phyloP scores from a whole-genome alignment of 2,797 vertebrate species.

The Sebastolobus alascanus region DNA sequence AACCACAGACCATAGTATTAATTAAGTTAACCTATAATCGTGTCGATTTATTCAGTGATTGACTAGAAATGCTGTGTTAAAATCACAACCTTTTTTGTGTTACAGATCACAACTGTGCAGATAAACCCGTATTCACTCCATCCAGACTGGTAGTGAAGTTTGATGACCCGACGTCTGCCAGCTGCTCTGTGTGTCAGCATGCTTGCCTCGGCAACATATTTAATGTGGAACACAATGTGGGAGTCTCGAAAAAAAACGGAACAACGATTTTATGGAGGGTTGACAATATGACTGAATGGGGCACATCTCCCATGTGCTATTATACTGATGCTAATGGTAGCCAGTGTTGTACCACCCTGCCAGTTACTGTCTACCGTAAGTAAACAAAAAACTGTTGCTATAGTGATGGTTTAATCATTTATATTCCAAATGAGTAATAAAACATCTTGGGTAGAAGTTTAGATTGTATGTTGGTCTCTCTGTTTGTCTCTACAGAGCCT shows the following conservation, averaged over 20 bases:
- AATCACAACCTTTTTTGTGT: background rate
- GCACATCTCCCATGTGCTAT: rapidly evolving
- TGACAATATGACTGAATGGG: background rate
- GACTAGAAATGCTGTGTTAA: background rate
- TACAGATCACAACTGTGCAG: background rate
- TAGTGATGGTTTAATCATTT: background rate
- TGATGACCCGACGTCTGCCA: slow-evolving; percentile 21
- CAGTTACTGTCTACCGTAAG: slow-evolving; percentile 58
- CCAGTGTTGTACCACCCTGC: background rate
- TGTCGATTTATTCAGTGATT: background rate
- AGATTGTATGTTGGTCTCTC: background rate
- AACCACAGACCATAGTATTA: background rate
- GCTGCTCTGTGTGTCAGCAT: slow-evolving; percentile 27
- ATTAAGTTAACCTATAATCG: background rate
- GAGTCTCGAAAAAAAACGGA: rapidly evolving
- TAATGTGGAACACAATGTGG: background rate
- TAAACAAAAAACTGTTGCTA: background rate
- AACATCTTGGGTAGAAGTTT: background rate
- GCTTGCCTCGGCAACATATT: rapidly evolving
- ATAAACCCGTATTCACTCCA: slow-evolving; percentile 36
- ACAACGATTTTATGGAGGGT: slow-evolving; percentile 16
- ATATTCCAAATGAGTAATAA: background rate
- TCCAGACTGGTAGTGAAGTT: slow-evolving; percentile 53
- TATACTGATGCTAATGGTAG: rapidly evolving
- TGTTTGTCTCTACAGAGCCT: slow-evolving; percentile 61